Evolutionary conservation across 2,113 vertebrate genomes (phyloP), one percentile per base, ranked within the genome.

Genomic region (Corythaixoides concolor): DNA sequence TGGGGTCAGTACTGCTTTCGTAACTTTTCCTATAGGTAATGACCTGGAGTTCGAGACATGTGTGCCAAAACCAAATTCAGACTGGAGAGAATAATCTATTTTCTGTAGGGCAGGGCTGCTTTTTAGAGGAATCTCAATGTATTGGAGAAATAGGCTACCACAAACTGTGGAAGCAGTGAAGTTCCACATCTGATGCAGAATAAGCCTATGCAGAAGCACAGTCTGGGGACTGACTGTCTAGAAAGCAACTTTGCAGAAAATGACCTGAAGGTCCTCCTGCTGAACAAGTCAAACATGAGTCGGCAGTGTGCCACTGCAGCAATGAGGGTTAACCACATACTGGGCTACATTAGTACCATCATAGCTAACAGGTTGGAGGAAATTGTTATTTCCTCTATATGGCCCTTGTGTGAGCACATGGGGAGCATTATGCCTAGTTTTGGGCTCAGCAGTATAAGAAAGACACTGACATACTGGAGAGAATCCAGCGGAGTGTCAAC

Each of bases 121-220:
- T 91, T 80, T 39, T 10, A 69, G 45, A 69, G 45, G 18, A 11
- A 21, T 85, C 3, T 45, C 8, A 27, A 19, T 0, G 1, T 6
- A 9, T 8, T 70, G 11, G 23, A 78, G 27, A 88, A 88, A 53
- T 9, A 15, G 18, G 11, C 17, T 58, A 8, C 14, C 19, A 70
- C 6, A 49, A 74, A 45, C 3, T 16, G 15, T 14, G 41, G 39
- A 23, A 10, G 0, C 13, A 76, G 19, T 0, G 0, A 62, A 52
- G 8, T 60, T 80, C 28, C 35, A 85, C 15, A 6, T 21, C 17
- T 74, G 21, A 30, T 81, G 15, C 6, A 66, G 35, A 94, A 89
- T 43, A 62, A 89, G 4, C 16, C 33, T 4, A 27, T 20, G 9
- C 14, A 49, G 66, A 91, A 85, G 10, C 24, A 21, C n/a, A 75